Base-by-base conservation (phyloP, 2,113 vertebrate genomes). In the Anguilla rostrata region DNA sequence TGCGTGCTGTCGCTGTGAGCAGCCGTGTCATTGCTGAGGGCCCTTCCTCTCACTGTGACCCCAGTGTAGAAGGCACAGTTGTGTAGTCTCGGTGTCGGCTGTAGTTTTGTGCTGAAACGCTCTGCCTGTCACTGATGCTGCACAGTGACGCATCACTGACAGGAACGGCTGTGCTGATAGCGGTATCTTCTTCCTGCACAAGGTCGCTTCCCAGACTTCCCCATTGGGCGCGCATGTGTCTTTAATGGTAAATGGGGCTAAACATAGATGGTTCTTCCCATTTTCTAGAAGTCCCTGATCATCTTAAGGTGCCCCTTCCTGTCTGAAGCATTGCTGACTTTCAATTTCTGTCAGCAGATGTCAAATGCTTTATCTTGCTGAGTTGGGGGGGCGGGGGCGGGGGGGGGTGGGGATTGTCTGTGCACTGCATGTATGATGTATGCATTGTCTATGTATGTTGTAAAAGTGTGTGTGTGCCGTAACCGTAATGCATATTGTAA, bases 141-240 rank as follows among this genome's bases (percentile, higher is more conserved):
- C 53, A 40, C 46, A 9, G 49, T 78, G 89, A 90, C 87, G 93
- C 89, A 90, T 84, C 84, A 26, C 46, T 40, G 79, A 90, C 87
- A 86, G 83, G 53, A 89, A 81, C 92, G 85, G 79, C 81, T 78
- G 0, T 29, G 84, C 86, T 87, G 86, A 91, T 87, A 90, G 15
- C 60, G 39, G 0, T 88, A 86, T 93, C 46, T 88, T 87, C 53
- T 89, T 90, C 86, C 84, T 84, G 12, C 81, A 85, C 56, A 49
- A 84, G 85, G 85, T 81, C 84, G 56, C 75, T 82, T 88, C 83
- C 87, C 53, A 43, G 83, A 63, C 82, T 84, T 43, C 16, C 71
- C n/a, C 41, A 16, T 26, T 86, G 87, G 79, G 66, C 83, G 46
- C 63, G 86, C 84, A 71, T 75, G 29, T 39, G 66, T 89, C 79